Evolutionary conservation across 2,888 invertebrate genomes (phyloP), one percentile per base, ranked within the genome.

Genomic region (Opisthograptis luteolata): DNA sequence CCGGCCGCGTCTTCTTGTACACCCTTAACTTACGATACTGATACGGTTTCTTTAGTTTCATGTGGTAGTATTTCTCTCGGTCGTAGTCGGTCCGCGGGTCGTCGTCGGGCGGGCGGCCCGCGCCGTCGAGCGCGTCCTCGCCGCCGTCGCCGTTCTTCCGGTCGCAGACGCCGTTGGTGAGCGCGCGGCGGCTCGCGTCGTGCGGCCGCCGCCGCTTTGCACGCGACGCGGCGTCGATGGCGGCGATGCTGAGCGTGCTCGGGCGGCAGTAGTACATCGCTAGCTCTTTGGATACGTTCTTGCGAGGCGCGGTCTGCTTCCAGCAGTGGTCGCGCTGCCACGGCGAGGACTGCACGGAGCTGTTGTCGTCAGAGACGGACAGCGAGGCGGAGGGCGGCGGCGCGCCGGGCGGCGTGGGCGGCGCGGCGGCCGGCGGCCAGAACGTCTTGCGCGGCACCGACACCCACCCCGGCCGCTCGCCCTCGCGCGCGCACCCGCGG

Each of bases 261-360:
- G 93, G 92, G 63, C 93, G 89, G 79, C 92, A 92, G 76, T 93
- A 94, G 79, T 92, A 94, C 77, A 96, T 93, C 74, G 93, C 92
- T 89, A 96, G 91, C 87, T 95, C 94, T 76, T 93, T 94, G 76
- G 95, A 94, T 61, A 94, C 90, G 79, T 94, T 93, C 62, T 93
- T 93, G 68, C 94, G 93, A 49, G 96, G 96, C 62, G 93, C 91
- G 60, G 94, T 90, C 84, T 96, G 96, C 84, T 96, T 96, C 96
- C 96, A 97, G 79, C 95, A 95, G 87, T 96, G 96, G 85, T 97
- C 96, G 68, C 96, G 93, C 87, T 96, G 96, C 96, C 96, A 96
- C 55, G 96, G 97, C 73, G 96, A 97, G 64, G 96, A 96, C 83
- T 96, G 96, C 78, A 97, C 93, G 62, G 96, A 97, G 76, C 96